Percentiles rank a stretch among this genome's conserved stretches.
Conservation (phyloP, 2,888 invertebrate species). For the Xanthostigma xanthostigma region DNA sequence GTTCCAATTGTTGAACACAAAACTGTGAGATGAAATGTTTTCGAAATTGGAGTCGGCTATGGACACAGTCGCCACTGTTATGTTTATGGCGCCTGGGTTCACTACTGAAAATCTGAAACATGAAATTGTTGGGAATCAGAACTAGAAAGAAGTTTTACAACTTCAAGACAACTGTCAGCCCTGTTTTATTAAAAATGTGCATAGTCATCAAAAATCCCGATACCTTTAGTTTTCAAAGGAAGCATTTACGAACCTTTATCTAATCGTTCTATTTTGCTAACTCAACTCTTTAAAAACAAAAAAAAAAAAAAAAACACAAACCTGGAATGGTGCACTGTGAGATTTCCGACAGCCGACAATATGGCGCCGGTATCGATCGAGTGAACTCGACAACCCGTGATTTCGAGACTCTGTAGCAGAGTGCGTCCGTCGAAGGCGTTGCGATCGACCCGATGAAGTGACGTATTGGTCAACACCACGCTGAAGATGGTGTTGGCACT, state of each 20-base stretch:
- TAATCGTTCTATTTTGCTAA: no score
- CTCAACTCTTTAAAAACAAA: no score
- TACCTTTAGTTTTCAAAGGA: no score
- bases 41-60: constrained; percentile 46
- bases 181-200: no score
- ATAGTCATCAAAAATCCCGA: no score
- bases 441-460: constrained; percentile 41
- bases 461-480: constrained; percentile 44
- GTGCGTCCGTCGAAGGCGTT: constrained; percentile 48
- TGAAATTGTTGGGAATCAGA: neutral
- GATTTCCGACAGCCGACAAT: constrained; percentile 43
- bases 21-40: constrained; percentile 38
- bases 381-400: constrained; percentile 41
- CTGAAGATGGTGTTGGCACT: constrained; percentile 46
- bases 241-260: no score
- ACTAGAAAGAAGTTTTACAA: neutral
- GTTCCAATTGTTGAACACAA: constrained; percentile 51
- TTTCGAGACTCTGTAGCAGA: constrained; percentile 41
- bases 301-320: constrained; percentile 22
- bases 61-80: constrained; percentile 42
- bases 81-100: constrained; percentile 45
- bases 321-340: constrained; percentile 50
- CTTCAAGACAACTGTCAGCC: no score
- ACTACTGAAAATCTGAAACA: constrained; percentile 44
- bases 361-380: constrained; percentile 41